Evolutionary conservation across 2,888 invertebrate genomes (phyloP), one percentile per base, ranked within the genome.

Genomic region (Pollenia angustigena): DNA sequence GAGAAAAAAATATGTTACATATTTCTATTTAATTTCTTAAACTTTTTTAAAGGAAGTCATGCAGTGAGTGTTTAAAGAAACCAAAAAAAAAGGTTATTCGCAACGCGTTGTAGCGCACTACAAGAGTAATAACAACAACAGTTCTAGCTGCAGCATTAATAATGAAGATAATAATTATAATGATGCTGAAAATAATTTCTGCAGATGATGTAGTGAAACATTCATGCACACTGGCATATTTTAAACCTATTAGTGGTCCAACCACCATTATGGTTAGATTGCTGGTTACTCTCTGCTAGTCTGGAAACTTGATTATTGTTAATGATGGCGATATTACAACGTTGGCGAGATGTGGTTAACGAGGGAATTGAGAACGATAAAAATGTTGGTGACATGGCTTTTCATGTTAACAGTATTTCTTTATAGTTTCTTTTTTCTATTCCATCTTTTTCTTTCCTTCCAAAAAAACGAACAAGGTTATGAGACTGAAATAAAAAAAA

Each of bases 151-250:
- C 7, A 64, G 6, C 74, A 68, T 62, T 62, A 60, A 46, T 75
- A 83, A 79, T 71, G 69, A 79, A 79, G 69, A 75, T 69, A 69
- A 82, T 80, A 82, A 74, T 86, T 79, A 71, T 80, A 82, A 82
- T 75, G 69, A 75, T 85, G 78, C 66, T 85, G 44, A 60, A 81
- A 72, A 78, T 54, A 16, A 32, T 58, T 32, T 74, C 23, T 42
- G 23, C 3, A 16, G 62, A 83, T 78, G 52, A 64, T 8, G n/a
- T 12, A 14, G 16, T 6, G 32, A 56, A 23, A 80, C 60, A 44
- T 14, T 14, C 12, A 18, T 68, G 50, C 16, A 12, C 11, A 23
- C 66, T 8, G 12, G 60, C 14, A 11, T 11, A 9, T 40, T 11
- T 16, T 18, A 56, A 42, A 2, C 2, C 60, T 10, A 42, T 42